A percentile compares a stretch with the other conserved stretches of the same genome.
Conservation (phyloP, 2,888 invertebrate species). For the Eristalis arbustorum region DNA sequence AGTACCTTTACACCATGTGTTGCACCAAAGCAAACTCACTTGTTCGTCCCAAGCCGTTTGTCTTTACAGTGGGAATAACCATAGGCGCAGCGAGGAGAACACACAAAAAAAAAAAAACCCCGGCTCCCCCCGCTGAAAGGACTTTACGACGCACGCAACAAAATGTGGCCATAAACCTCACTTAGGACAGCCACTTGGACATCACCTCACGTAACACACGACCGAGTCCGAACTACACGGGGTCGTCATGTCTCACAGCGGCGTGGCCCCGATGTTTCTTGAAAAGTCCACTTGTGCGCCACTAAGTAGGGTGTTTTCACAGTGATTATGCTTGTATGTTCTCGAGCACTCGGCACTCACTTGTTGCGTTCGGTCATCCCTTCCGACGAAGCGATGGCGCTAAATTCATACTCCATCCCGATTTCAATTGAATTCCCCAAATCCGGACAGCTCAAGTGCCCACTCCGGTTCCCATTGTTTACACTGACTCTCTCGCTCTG, state of each 20-base stretch:
- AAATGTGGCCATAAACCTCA: neutral
- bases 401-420: slow-evolving; percentile 17
- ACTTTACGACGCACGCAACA: neutral
- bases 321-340: neutral
- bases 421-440: slow-evolving; percentile 39
- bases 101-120: no score
- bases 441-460: slow-evolving; percentile 47
- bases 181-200: neutral
- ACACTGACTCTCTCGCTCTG: slow-evolving; percentile 8
- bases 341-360: neutral
- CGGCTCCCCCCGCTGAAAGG: neutral
- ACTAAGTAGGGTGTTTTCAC: neutral
- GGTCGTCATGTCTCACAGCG: neutral
- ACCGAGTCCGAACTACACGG: neutral
- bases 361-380: slow-evolving; percentile 19
- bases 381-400: slow-evolving; percentile 38
- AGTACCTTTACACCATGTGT: no score
- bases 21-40: no score
- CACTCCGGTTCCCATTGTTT: slow-evolving; percentile 41
- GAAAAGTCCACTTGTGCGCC: neutral
- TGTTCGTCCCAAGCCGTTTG: no score
- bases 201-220: neutral
- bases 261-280: neutral
- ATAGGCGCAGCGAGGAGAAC: no score
- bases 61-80: no score